These are phyloP conservation scores for Petromus typicus DNA, from an alignment of 2,113 vertebrate genomes.

Conservation along the genomic window DNA sequence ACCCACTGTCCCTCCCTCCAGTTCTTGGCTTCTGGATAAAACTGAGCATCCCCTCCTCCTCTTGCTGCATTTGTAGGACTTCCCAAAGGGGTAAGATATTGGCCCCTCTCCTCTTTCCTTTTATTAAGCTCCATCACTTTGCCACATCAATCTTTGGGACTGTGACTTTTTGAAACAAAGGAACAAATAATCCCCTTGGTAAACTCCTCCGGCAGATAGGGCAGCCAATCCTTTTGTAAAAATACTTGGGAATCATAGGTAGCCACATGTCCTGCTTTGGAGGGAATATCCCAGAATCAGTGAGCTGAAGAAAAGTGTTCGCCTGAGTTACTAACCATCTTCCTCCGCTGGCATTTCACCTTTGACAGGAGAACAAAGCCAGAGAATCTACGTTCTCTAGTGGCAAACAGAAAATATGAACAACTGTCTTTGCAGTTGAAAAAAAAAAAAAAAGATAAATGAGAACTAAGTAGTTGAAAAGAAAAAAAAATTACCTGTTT, in stretches of 20 bases:
- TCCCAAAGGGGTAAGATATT: neutral
- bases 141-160: neutral
- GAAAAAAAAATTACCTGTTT: neutral
- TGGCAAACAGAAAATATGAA: neutral
- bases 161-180: neutral
- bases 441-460: neutral
- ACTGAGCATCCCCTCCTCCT: neutral
- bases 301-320: neutral
- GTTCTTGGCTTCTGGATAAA: neutral
- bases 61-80: neutral
- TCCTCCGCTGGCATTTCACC: neutral
- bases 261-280: neutral
- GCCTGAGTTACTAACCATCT: neutral
- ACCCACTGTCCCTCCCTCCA: neutral
- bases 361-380: neutral
- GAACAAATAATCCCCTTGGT: neutral
- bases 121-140: neutral
- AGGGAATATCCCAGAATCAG: neutral
- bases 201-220: neutral
- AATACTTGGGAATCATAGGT: neutral
- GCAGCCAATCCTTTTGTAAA: neutral
- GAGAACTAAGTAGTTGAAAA: neutral
- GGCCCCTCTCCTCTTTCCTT: neutral
- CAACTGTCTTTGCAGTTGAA: neutral
- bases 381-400: neutral